Percentiles rank a stretch among this genome's conserved stretches.
phyloP scores from a whole-genome alignment of 1,140 invertebrate species.

The Drosophila kurseongensis region DNA sequence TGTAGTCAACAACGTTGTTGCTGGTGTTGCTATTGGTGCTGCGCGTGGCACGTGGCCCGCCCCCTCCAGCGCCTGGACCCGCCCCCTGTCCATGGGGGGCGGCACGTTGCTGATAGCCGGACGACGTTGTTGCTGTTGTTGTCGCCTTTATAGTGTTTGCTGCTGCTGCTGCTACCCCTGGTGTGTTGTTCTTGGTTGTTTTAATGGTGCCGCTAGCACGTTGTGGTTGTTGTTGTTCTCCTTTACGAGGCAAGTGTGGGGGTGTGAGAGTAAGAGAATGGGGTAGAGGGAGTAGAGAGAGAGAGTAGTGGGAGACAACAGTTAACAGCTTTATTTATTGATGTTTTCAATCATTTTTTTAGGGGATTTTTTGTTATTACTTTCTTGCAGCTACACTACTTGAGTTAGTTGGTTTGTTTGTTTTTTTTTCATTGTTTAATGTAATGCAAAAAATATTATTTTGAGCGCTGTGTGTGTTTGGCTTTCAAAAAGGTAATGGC shows the following conservation, averaged over 20 bases:
- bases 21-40: constrained; percentile 39
- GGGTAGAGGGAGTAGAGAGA: constrained; percentile 49
- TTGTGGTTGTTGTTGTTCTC: constrained; percentile 49
- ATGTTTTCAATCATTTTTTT: constrained; percentile 37
- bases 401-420: constrained; percentile 62
- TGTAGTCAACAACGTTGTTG: constrained; percentile 67
- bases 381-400: constrained; percentile 77
- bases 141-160: constrained; percentile 32
- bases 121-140: constrained; percentile 70
- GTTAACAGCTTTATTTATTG: constrained; percentile 75
- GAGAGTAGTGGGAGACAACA: constrained; percentile 79
- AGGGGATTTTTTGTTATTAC: constrained; percentile 31
- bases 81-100: constrained; percentile 66
- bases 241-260: constrained; percentile 21
- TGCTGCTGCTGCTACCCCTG: background rate
- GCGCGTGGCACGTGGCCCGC: constrained; percentile 72
- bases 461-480: constrained; percentile 47
- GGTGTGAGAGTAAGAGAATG: constrained; percentile 54
- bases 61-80: constrained; percentile 52
- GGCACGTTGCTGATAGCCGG: constrained; percentile 69
- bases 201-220: constrained; percentile 19
- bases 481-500: constrained; percentile 31
- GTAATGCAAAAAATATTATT: constrained; percentile 53
- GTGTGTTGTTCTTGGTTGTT: constrained; percentile 37
- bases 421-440: constrained; percentile 44